phyloP scores from a whole-genome alignment of 2,888 invertebrate species.

The Hydraecia micacea region DNA sequence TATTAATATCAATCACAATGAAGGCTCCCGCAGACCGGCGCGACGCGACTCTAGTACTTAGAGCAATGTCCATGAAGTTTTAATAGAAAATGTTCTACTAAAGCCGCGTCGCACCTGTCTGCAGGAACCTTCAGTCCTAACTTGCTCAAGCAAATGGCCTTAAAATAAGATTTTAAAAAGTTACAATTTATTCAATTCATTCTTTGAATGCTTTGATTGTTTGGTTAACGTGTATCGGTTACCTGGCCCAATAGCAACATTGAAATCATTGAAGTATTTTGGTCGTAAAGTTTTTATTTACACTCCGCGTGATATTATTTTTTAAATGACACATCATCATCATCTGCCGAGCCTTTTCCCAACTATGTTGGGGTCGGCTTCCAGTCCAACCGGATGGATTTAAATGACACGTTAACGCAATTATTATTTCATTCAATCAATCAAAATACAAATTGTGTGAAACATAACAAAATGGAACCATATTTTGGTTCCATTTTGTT shows the following conservation, averaged over 20 bases:
- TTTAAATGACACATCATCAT: neutral
- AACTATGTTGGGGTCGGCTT: too few species aligned
- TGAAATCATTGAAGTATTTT: neutral
- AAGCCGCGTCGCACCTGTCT: neutral
- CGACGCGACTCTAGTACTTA: neutral
- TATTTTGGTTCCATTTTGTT: neutral
- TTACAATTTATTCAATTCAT: neutral
- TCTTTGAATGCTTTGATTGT: too few species aligned
- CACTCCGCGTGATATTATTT: neutral
- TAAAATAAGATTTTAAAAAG: neutral
- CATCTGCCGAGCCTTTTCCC: too few species aligned
- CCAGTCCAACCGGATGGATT: too few species aligned
- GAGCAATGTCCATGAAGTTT: neutral
- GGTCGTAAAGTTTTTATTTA: neutral
- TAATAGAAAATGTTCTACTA: too few species aligned
- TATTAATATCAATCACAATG: constrained; percentile 9
- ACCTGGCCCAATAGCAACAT: neutral
- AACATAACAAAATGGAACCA: too few species aligned
- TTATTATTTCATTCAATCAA: neutral
- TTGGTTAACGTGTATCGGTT: neutral
- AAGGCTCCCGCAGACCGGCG: neutral
- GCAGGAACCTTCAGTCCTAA: neutral
- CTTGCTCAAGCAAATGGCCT: neutral
- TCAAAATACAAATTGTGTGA: too few species aligned
- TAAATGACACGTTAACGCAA: neutral